A percentile compares a stretch with the other conserved stretches of the same genome.
Evolutionary conservation across 2,888 invertebrate genomes (phyloP).

Genomic region (Perithous albicinctus): DNA sequence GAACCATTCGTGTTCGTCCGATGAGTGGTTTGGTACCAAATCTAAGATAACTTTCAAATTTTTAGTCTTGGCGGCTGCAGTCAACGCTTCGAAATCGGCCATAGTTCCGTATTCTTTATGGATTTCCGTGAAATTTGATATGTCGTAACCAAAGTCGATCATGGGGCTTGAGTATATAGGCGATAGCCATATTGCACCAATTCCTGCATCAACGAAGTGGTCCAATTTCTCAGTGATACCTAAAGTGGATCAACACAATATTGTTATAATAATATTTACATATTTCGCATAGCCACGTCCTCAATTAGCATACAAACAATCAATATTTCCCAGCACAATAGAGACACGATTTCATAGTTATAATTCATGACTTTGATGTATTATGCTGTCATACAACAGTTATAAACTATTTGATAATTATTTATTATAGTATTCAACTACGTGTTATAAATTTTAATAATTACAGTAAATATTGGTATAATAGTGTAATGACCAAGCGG

Average conservation of each 20-base stretch:
- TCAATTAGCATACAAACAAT: neutral
- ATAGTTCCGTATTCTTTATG: constrained; percentile 91
- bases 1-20: constrained; percentile 87
- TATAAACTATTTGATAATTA: neutral
- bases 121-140: constrained; percentile 91
- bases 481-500: too few relatives aligned
- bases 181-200: constrained; percentile 93
- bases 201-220: constrained; percentile 89
- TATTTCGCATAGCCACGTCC: neutral
- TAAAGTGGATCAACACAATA: constrained; percentile 69
- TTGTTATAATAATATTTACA: neutral
- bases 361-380: neutral
- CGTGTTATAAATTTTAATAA: too few relatives aligned
- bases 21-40: constrained; percentile 88
- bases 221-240: constrained; percentile 87
- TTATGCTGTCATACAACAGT: neutral
- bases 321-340: neutral
- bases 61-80: constrained; percentile 86
- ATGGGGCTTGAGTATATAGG: constrained; percentile 94
- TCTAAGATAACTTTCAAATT: constrained; percentile 88
- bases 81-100: constrained; percentile 88
- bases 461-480: neutral
- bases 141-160: constrained; percentile 95
- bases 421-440: neutral
- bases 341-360: neutral